These are phyloP conservation scores for Virgularia gustaviana DNA, from an alignment of 92 coral and sea anemone genomes.

Conservation along the genomic window DNA sequence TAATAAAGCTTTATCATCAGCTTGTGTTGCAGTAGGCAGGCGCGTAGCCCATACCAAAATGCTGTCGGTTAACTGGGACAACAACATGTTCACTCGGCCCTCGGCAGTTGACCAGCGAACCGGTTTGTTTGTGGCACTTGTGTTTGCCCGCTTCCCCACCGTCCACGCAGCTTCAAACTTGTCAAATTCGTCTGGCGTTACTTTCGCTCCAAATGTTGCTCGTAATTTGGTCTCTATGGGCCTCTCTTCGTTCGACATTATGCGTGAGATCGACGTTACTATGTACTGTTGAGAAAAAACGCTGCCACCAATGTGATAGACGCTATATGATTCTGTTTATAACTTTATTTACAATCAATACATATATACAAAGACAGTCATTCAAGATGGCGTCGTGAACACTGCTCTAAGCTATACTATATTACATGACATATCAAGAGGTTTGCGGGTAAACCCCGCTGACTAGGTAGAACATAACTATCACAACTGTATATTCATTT, in stretches of 20 bases:
- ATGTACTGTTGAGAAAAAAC: no score
- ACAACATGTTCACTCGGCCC: slow-evolving; percentile 14
- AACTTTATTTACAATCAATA: no score
- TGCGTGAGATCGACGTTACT: no score
- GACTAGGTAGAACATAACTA: no score
- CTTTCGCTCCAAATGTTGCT: background rate
- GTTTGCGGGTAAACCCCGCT: no score
- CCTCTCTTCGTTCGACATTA: background rate
- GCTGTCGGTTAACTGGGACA: slow-evolving; percentile 7
- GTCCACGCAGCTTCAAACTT: slow-evolving; percentile 20
- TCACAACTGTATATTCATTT: no score
- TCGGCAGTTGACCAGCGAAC: slow-evolving; percentile 9
- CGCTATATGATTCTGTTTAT: no score
- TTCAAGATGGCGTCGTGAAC: no score
- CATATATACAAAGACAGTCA: no score
- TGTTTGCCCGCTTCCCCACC: slow-evolving; percentile 18
- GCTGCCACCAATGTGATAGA: slow-evolving; percentile 23
- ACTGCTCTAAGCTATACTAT: no score
- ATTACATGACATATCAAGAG: no score
- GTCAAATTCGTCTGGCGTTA: slow-evolving; percentile 15
- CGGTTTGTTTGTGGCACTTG: slow-evolving; percentile 4
- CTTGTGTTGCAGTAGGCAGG: background rate
- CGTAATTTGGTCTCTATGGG: slow-evolving; percentile 3
- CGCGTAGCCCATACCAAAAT: slow-evolving; percentile 12
- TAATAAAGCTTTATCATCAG: background rate